Base-by-base conservation (phyloP, 2,888 invertebrate species). In the Deladenus siricidicola region DNA sequence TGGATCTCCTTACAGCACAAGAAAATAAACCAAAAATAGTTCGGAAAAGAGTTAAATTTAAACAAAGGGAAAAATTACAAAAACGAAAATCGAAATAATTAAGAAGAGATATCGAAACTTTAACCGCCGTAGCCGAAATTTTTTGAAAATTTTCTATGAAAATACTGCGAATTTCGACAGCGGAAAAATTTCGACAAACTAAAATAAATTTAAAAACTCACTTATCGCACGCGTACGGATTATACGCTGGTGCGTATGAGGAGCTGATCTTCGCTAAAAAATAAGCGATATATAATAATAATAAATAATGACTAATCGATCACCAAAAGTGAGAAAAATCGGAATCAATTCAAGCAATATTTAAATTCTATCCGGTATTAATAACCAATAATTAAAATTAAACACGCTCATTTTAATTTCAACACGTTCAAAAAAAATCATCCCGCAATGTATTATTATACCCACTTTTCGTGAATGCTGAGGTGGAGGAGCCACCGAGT, bases 211-310 rank as follows among this genome's bases (percentile, higher is more conserved):
- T 26, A n/a, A 48, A 43, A 50, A 70, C 73, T 67, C 50, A 72
- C 72, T 62, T 65, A 28, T 75, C 72, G 43, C 68, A 68, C 4
- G 73, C 65, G 21, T 66, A 57, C 14, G 70, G 68, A 50, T 70
- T 69, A 60, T 75, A 75, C 10, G 69, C 65, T 8, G 72, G 69
- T 8, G 74, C 72, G 49, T 75, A 75, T 17, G 74, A 70, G 4
- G 72, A 62, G 44, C 68, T 70, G 56, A 70, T 64, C 51, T 73
- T 73, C 30, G 69, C 70, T 70, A 63, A 64, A 57, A 54, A 51
- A n/a, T 4, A 45, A 23, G 10, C 21, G 29, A 53, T 53, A n/a
- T n/a, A n/a, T n/a, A n/a, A n/a, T n/a, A n/a, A n/a, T n/a, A n/a
- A n/a, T n/a, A n/a, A n/a, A n/a, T n/a, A n/a, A n/a, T n/a, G n/a